These are phyloP conservation scores for Pterocles gutturalis DNA, from an alignment of 2,113 vertebrate species.

Conservation along the genomic window DNA sequence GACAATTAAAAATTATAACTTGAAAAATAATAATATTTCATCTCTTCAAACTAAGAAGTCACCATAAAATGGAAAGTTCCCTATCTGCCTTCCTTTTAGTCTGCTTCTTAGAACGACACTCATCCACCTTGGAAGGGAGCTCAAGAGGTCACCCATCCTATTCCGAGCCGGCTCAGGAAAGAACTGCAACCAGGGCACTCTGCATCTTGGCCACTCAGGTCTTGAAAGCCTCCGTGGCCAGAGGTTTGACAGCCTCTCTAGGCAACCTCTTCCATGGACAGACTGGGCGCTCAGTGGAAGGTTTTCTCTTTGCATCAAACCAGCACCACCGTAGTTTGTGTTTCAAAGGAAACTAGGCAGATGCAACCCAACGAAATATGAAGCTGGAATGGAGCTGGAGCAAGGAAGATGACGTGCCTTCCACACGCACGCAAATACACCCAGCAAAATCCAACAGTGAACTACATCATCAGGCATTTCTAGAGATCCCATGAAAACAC, in stretches of 20 bases:
- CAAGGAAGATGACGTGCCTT: not conserved
- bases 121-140: not conserved
- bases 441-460: not conserved
- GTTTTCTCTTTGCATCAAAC: not conserved
- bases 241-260: not conserved
- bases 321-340: not conserved
- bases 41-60: not conserved
- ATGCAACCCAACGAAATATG: not conserved
- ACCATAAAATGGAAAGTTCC: not conserved
- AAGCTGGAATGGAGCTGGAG: not conserved
- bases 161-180: not conserved
- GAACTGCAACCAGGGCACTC: not conserved
- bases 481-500: not conserved
- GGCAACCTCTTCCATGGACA: not conserved
- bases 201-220: not conserved
- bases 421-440: rapidly evolving
- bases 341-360: not conserved
- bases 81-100: not conserved
- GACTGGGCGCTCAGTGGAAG: not conserved
- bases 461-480: not conserved
- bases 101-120: not conserved
- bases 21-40: not conserved
- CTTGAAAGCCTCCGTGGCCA: not conserved
- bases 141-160: not conserved
- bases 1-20: no score